Evolutionary conservation across 2,113 vertebrate genomes (phyloP).

Genomic region (Stegastes partitus): DNA sequence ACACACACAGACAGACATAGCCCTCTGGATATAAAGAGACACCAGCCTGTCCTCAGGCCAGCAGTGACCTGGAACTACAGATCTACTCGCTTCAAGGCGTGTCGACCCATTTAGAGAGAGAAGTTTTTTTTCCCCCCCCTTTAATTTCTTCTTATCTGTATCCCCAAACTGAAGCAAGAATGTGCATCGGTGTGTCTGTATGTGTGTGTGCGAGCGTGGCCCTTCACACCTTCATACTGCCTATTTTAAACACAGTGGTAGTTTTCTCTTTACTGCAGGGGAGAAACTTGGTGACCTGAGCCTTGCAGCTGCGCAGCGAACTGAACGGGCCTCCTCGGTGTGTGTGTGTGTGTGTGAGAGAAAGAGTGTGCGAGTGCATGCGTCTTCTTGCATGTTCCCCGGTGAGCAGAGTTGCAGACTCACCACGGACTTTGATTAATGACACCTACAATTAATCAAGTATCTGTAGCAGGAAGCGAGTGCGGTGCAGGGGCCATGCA

Average conservation of each 20-base stretch:
- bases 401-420: slow-evolving; percentile 72
- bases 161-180: slow-evolving; percentile 4
- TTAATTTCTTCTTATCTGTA: slow-evolving; percentile 31
- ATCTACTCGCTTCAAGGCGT: slow-evolving; percentile 35
- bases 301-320: slow-evolving; percentile 49
- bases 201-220: slow-evolving; percentile 4
- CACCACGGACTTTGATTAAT: slow-evolving; percentile 79
- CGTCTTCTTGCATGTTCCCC: slow-evolving; percentile 53
- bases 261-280: slow-evolving; percentile 68
- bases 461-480: slow-evolving; percentile 62
- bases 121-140: not conserved
- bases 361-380: not conserved
- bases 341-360: slow-evolving; percentile 25
- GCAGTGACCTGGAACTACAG: slow-evolving; percentile 37
- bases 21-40: slow-evolving; percentile 22
- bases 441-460: slow-evolving; percentile 78
- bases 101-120: slow-evolving; percentile 60
- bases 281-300: slow-evolving; percentile 75
- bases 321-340: slow-evolving; percentile 26
- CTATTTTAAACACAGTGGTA: slow-evolving; percentile 57
- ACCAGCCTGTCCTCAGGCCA: slow-evolving; percentile 22
- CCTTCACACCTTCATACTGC: slow-evolving; percentile 16
- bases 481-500: slow-evolving; percentile 64
- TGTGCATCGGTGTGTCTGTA: slow-evolving; percentile 10
- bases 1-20: not conserved